phyloP scores from a whole-genome alignment of 2,888 invertebrate genomes.

The Heliconius erato region DNA sequence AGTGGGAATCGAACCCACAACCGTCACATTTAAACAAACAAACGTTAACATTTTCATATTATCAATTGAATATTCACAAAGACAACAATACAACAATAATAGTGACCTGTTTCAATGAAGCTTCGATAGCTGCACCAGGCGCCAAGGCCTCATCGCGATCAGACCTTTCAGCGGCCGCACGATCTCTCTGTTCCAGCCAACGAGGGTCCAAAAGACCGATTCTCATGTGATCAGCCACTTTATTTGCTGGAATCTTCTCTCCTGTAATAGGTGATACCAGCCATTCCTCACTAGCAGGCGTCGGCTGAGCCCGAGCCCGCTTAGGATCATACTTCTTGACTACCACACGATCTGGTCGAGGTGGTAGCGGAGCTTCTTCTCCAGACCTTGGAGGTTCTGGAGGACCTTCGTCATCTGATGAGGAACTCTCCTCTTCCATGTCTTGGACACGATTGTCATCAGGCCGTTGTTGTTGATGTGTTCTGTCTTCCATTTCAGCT shows the following conservation, averaged over 20 bases:
- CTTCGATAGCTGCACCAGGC: slow-evolving; percentile 95
- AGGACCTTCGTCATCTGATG: slow-evolving; percentile 80
- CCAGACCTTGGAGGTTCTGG: slow-evolving; percentile 69
- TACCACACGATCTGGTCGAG: slow-evolving; percentile 95
- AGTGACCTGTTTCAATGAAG: slow-evolving; percentile 92
- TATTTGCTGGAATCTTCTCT: slow-evolving; percentile 98
- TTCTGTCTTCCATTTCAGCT: slow-evolving; percentile 89
- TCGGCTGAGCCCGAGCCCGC: slow-evolving; percentile 86
- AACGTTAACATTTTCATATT: not conserved
- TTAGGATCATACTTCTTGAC: slow-evolving; percentile 99
- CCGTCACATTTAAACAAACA: not conserved
- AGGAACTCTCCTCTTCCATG: slow-evolving; percentile 95
- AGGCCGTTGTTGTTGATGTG: slow-evolving; percentile 75
- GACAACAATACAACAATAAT: not conserved
- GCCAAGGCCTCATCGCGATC: slow-evolving; percentile 89
- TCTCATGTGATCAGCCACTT: slow-evolving; percentile 99
- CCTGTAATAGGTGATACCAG: slow-evolving; percentile 99
- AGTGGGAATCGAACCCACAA: not conserved
- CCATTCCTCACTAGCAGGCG: slow-evolving; percentile 91
- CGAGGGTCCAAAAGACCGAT: slow-evolving; percentile 98
- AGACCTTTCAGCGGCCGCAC: slow-evolving; percentile 96
- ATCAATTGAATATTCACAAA: not conserved
- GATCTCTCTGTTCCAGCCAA: slow-evolving; percentile 98
- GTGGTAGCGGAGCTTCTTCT: slow-evolving; percentile 91
- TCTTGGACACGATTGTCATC: slow-evolving; percentile 90